phyloP scores from a whole-genome alignment of 2,888 invertebrate genomes.

The Hyposoter dolosus region DNA sequence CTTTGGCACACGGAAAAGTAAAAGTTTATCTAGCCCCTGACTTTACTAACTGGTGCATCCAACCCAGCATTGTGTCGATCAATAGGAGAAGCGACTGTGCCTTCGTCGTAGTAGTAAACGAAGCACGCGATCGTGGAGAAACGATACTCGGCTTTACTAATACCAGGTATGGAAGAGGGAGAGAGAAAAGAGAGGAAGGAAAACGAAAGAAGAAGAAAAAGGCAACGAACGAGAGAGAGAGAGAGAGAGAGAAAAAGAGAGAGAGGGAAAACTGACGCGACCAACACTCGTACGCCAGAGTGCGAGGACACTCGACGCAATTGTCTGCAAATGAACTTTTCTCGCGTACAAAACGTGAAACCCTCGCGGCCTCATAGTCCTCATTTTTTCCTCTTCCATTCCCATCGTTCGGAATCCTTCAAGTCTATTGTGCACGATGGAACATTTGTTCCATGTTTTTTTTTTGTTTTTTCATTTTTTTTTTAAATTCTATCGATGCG shows the following conservation, averaged over 20 bases:
- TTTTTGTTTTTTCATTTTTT: neutral
- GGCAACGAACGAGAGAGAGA: conserved; percentile 38
- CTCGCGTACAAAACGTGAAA: conserved; percentile 55
- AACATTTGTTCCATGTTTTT: conserved; percentile 37
- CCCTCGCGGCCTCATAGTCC: conserved; percentile 41
- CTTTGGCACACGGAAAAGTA: conserved; percentile 70
- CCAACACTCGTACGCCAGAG: conserved; percentile 59
- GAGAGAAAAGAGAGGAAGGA: conserved; percentile 42
- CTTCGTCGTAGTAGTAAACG: conserved; percentile 61
- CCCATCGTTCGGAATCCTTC: conserved; percentile 47
- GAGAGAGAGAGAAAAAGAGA: conserved; percentile 29
- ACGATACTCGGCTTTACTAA: conserved; percentile 61
- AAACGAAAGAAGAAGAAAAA: conserved; percentile 47
- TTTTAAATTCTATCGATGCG: conserved; percentile 26
- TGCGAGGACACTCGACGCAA: conserved; percentile 68
- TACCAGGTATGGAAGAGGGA: conserved; percentile 43
- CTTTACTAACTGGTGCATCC: conserved; percentile 74
- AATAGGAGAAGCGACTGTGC: conserved; percentile 69
- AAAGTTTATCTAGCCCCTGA: conserved; percentile 74
- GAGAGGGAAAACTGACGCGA: conserved; percentile 51
- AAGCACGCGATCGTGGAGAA: conserved; percentile 67
- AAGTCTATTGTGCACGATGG: conserved; percentile 33
- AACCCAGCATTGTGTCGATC: conserved; percentile 73
- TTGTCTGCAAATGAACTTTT: conserved; percentile 68
- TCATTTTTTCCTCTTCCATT: conserved; percentile 27